These are phyloP conservation scores for Leucoraja erinaceus DNA, from an alignment of 2,113 vertebrate genomes.

Conservation along the genomic window DNA sequence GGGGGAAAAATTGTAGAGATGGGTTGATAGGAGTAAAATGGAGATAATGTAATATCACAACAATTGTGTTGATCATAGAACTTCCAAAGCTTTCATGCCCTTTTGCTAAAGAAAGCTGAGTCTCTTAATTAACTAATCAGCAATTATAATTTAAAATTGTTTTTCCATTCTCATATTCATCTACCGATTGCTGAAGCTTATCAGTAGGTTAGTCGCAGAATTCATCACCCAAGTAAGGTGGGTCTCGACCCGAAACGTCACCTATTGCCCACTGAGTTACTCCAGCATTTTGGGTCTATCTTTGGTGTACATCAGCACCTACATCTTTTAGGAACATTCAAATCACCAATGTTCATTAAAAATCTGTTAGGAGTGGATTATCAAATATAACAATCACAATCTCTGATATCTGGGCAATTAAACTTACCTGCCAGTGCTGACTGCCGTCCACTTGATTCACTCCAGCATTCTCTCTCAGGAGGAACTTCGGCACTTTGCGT, in stretches of 20 bases:
- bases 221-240: background rate
- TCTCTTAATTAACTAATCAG: background rate
- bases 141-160: background rate
- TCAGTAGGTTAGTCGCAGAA: background rate
- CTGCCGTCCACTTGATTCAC: background rate
- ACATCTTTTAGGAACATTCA: too few species aligned
- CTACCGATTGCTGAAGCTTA: background rate
- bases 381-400: background rate
- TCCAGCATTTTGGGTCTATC: too few species aligned
- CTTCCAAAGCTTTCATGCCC: background rate
- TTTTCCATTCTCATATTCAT: background rate
- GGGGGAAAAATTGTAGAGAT: background rate
- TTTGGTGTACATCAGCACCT: too few species aligned
- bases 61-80: background rate
- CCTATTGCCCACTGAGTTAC: too few species aligned
- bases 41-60: background rate
- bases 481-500: background rate
- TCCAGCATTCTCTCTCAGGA: background rate
- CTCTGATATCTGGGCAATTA: background rate
- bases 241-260: too few species aligned
- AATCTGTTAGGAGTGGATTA: background rate
- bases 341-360: background rate
- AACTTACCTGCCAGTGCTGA: background rate
- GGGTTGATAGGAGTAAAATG: background rate
- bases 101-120: background rate